phyloP scores from a whole-genome alignment of 2,113 vertebrate species.

The Festucalex cinctus region DNA sequence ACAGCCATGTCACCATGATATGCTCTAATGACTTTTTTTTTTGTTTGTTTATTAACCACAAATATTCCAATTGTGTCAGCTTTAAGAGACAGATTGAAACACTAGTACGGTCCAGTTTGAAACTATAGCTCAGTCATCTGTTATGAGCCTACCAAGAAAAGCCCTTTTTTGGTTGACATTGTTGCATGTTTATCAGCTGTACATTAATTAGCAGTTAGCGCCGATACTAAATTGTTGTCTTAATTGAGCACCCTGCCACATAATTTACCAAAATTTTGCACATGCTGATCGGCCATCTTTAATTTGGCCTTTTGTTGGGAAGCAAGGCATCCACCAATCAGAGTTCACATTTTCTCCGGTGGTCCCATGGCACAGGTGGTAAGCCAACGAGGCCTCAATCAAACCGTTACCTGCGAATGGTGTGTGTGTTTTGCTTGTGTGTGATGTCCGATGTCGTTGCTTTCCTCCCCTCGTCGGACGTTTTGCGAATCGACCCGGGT shows the following conservation, averaged over 20 bases:
- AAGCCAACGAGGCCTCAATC: slow-evolving; percentile 45
- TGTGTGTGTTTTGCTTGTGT: slow-evolving; percentile 24
- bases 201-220: slow-evolving; percentile 14
- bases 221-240: not conserved
- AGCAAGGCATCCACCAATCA: slow-evolving; percentile 6
- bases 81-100: slow-evolving; percentile 2
- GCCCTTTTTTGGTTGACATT: slow-evolving; percentile 13
- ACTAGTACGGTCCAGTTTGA: slow-evolving; percentile 26
- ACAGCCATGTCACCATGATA: not conserved
- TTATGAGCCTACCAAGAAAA: slow-evolving; percentile 25
- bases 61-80: not conserved
- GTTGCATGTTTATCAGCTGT: slow-evolving; percentile 14
- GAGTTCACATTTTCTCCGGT: slow-evolving; percentile 29
- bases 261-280: not conserved
- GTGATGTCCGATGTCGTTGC: slow-evolving; percentile 36
- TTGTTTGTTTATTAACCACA: not conserved
- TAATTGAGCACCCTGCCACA: not conserved
- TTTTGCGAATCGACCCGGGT: slow-evolving; percentile 3
- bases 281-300: not conserved
- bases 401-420: slow-evolving; percentile 40
- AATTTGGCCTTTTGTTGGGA: not conserved
- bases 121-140: slow-evolving; percentile 39
- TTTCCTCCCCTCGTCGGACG: slow-evolving; percentile 1
- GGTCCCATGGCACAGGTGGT: slow-evolving; percentile 60
- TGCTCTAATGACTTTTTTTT: not conserved